Evolutionary conservation across 1,140 invertebrate genomes (phyloP).

Genomic region (Pachyrhynchus sulphureomaculatus): DNA sequence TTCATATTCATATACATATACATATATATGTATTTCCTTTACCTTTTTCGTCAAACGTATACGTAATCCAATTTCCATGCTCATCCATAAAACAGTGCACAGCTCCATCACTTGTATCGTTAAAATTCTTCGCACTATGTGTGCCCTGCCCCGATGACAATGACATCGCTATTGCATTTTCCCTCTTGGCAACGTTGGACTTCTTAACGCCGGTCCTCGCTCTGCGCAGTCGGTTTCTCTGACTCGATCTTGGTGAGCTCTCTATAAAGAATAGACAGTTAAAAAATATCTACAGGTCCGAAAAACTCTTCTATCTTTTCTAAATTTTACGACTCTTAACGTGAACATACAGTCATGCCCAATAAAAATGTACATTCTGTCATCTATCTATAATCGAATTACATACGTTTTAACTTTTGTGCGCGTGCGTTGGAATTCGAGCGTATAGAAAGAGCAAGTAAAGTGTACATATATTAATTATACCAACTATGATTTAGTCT

Average conservation of each 20-base stretch:
- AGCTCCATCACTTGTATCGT: constrained; percentile 84
- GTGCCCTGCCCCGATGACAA: constrained; percentile 54
- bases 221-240: constrained; percentile 15
- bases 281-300: too few species aligned
- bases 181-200: constrained; percentile 42
- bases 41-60: constrained; percentile 82
- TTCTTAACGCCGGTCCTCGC: constrained; percentile 18
- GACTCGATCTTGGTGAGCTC: constrained; percentile 26
- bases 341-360: too few species aligned
- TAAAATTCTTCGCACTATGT: constrained; percentile 80
- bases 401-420: too few species aligned
- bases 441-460: too few species aligned
- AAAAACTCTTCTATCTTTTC: too few species aligned
- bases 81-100: constrained; percentile 83
- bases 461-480: too few species aligned
- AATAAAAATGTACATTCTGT: too few species aligned
- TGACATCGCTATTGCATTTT: constrained; percentile 42
- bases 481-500: too few species aligned
- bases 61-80: constrained; percentile 73
- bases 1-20: too few species aligned
- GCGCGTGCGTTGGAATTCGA: too few species aligned
- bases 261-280: constrained; percentile 5
- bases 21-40: background rate
- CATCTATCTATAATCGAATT: too few species aligned
- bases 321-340: too few species aligned